Percentiles rank a stretch among this genome's conserved stretches.
These are phyloP conservation scores for Ceratina japonica DNA, from an alignment of 1,140 invertebrate genomes.

Conservation along the genomic window DNA sequence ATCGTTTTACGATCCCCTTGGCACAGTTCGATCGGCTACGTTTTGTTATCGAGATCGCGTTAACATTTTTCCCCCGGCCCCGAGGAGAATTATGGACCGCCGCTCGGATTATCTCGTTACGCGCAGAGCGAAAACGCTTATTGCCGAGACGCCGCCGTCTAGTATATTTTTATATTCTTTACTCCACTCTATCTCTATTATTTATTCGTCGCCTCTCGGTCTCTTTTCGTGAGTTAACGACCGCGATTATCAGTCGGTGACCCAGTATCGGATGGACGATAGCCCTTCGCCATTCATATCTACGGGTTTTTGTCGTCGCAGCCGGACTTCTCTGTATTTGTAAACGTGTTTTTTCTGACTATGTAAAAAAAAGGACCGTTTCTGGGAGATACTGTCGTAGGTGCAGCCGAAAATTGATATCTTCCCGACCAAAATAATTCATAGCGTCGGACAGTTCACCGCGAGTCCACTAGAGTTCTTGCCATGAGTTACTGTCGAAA, in stretches of 20 bases:
- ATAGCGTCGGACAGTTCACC: too few relatives aligned
- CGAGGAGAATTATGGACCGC: too few relatives aligned
- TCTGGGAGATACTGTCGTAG: too few relatives aligned
- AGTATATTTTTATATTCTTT: slow-evolving; percentile 12
- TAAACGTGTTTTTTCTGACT: slow-evolving; percentile 2
- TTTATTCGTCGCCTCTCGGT: not conserved
- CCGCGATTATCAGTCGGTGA: slow-evolving; percentile 70
- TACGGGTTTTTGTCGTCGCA: slow-evolving; percentile 52
- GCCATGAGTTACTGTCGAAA: too few relatives aligned
- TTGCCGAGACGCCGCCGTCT: not conserved
- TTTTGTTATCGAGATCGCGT: not conserved
- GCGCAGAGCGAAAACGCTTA: too few relatives aligned
- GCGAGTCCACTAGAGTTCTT: too few relatives aligned
- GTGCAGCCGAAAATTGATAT: too few relatives aligned
- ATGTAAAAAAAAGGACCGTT: too few relatives aligned
- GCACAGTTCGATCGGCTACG: not conserved
- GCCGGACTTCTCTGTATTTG: slow-evolving; percentile 30
- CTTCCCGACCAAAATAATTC: too few relatives aligned
- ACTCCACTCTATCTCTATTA: not conserved
- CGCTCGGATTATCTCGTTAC: too few relatives aligned
- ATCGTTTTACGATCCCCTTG: not conserved
- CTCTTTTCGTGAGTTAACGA: slow-evolving; percentile 25
- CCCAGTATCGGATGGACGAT: slow-evolving; percentile 62
- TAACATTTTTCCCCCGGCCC: not conserved
- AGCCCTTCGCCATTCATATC: slow-evolving; percentile 63